Evolutionary conservation across 2,888 invertebrate genomes (phyloP).

Genomic region (Stenolophus ochropezus): DNA sequence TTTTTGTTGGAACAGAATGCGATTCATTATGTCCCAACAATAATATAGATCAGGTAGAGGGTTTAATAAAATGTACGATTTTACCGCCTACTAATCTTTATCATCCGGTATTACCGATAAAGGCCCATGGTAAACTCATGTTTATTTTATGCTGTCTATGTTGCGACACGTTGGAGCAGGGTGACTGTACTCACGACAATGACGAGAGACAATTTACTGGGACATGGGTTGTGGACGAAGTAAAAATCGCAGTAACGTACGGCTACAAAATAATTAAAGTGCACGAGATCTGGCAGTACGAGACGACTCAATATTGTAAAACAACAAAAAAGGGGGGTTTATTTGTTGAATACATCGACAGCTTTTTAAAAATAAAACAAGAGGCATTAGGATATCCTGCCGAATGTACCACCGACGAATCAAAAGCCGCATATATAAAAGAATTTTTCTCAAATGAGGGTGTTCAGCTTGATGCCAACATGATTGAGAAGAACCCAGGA

Average conservation of each 20-base stretch:
- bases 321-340: constrained; percentile 64
- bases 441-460: constrained; percentile 61
- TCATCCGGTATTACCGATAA: constrained; percentile 16
- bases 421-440: constrained; percentile 59
- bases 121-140: constrained; percentile 7
- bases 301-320: constrained; percentile 62
- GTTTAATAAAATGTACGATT: constrained; percentile 28
- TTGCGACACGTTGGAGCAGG: constrained; percentile 30
- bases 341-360: constrained; percentile 67
- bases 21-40: no score
- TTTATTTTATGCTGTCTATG: constrained; percentile 2
- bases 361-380: background rate
- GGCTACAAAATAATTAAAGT: constrained; percentile 67
- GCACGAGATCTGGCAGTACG: constrained; percentile 66
- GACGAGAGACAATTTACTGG: no score
- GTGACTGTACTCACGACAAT: constrained; percentile 67
- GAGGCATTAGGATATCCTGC: constrained; percentile 59
- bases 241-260: constrained; percentile 65
- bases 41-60: no score
- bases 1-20: no score
- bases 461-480: constrained; percentile 36
- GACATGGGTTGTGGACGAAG: constrained; percentile 68
- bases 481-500: constrained; percentile 62
- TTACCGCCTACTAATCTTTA: constrained; percentile 16
- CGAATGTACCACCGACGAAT: constrained; percentile 60